Evolutionary conservation across 2,797 vertebrate genomes (phyloP).

Genomic region (Poliocrania exsul): DNA sequence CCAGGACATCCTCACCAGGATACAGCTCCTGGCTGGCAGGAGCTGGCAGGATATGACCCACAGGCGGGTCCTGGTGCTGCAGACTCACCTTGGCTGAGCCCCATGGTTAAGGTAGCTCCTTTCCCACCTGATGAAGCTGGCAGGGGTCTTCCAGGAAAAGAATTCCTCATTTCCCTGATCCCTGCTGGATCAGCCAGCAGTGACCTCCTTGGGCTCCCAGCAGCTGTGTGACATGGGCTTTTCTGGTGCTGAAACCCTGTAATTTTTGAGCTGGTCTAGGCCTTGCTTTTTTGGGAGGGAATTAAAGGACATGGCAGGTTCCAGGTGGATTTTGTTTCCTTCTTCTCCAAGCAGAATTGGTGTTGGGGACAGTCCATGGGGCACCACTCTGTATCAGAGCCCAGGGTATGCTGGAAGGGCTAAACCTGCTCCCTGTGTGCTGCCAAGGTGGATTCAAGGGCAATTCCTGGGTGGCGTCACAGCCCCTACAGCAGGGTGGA

Average conservation of each 20-base stretch:
- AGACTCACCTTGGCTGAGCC: background rate
- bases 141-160: background rate
- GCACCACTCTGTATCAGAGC: rapidly evolving
- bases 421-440: background rate
- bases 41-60: background rate
- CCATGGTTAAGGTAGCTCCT: background rate
- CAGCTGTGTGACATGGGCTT: rapidly evolving
- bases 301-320: conserved; percentile 18
- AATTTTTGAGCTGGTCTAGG: background rate
- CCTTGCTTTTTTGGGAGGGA: background rate
- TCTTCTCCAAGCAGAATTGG: rapidly evolving
- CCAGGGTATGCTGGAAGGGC: background rate
- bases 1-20: rapidly evolving
- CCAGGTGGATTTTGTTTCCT: background rate
- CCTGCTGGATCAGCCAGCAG: rapidly evolving
- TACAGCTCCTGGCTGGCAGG: background rate
- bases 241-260: background rate
- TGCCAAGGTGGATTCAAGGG: background rate
- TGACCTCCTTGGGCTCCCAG: background rate
- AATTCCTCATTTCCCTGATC: rapidly evolving
- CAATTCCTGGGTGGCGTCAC: rapidly evolving
- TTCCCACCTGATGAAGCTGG: background rate
- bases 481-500: rapidly evolving
- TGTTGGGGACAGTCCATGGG: rapidly evolving
- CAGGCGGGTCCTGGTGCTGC: rapidly evolving